Evolutionary conservation across 2,797 vertebrate species (phyloP).

Genomic region (Sebastes vulpes): DNA sequence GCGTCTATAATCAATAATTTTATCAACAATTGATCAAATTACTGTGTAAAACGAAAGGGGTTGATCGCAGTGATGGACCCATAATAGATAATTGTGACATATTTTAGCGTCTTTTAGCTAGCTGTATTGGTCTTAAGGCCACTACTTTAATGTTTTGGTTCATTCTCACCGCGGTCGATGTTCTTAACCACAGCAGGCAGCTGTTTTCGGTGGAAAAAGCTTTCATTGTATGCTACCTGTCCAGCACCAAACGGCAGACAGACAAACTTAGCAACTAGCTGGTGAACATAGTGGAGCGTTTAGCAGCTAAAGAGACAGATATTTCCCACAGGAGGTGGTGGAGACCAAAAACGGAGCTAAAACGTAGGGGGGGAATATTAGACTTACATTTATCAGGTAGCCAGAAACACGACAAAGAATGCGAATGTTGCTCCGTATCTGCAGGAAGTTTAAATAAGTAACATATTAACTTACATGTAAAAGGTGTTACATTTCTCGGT

Average conservation of each 20-base stretch:
- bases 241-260: neutral
- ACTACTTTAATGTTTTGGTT: neutral
- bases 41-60: too few species aligned
- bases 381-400: neutral
- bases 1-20: too few species aligned
- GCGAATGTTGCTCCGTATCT: neutral
- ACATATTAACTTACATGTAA: neutral
- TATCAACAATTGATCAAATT: too few species aligned
- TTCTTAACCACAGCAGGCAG: neutral
- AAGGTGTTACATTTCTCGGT: rapidly evolving
- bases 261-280: neutral
- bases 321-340: neutral
- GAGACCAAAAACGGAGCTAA: neutral
- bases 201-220: too few species aligned
- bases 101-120: neutral
- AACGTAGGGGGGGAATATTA: neutral
- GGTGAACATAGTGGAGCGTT: neutral
- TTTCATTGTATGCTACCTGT: too few species aligned
- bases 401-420: neutral
- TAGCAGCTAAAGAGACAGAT: neutral
- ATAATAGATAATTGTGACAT: neutral
- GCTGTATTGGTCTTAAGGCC: neutral
- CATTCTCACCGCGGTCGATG: neutral
- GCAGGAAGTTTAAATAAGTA: neutral
- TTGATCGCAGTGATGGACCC: neutral